phyloP scores from a whole-genome alignment of 92 coral and sea anemone species.

The Hydrozoanthus gracilis region DNA sequence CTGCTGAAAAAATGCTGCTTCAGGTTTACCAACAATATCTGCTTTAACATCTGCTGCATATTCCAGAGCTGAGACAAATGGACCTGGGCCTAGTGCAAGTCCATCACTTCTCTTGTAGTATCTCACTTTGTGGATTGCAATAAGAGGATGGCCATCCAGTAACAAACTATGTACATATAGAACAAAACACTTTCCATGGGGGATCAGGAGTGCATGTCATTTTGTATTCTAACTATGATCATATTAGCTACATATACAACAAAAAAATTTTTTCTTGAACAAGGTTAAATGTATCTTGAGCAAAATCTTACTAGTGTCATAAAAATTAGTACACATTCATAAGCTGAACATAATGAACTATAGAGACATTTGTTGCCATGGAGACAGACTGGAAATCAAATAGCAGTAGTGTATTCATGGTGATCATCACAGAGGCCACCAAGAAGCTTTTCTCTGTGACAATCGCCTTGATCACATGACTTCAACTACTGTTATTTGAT shows the following conservation, averaged over 20 bases:
- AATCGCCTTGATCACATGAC: no score
- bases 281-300: no score
- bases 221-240: neutral
- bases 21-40: slow-evolving; percentile 91
- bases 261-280: no score
- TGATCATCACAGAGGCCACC: no score
- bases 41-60: slow-evolving; percentile 83
- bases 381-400: no score
- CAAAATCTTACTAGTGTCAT: no score
- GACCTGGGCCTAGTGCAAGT: slow-evolving; percentile 98
- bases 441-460: no score
- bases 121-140: slow-evolving; percentile 94
- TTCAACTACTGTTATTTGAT: no score
- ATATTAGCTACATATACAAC: neutral
- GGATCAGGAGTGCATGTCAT: neutral
- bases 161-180: slow-evolving; percentile 63
- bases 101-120: slow-evolving; percentile 93
- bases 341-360: no score
- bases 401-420: no score
- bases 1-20: slow-evolving; percentile 78
- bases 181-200: neutral
- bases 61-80: slow-evolving; percentile 93
- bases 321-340: no score
- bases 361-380: no score
- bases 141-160: slow-evolving; percentile 84